Percentiles rank a stretch among this genome's conserved stretches.
phyloP scores from a whole-genome alignment of 1,140 invertebrate species.

The Euwallacea similis region DNA sequence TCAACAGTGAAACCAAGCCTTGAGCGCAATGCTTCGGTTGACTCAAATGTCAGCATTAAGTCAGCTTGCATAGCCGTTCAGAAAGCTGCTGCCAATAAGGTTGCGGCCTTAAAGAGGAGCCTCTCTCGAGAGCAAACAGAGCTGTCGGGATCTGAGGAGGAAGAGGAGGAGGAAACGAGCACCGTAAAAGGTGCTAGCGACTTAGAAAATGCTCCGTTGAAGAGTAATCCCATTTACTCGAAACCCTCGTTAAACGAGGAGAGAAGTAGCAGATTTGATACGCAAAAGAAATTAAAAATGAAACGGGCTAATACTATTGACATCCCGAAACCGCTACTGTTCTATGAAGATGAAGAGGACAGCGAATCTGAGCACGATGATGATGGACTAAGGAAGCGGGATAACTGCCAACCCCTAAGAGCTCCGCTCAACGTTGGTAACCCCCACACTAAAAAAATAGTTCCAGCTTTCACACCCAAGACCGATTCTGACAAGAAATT shows the following conservation, averaged over 20 bases:
- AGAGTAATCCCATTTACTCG: conserved; percentile 38
- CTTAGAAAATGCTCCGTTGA: conserved; percentile 35
- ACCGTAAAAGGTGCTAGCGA: conserved; percentile 35
- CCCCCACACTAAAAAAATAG: conserved; percentile 51
- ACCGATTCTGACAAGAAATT: conserved; percentile 85
- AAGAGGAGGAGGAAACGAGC: conserved; percentile 34
- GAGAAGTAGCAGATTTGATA: conserved; percentile 60
- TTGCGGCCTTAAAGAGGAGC: conserved; percentile 16
- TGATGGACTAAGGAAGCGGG: conserved; percentile 47
- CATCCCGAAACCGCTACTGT: conserved; percentile 71
- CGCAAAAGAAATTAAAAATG: conserved; percentile 72
- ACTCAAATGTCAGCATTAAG: conserved; percentile 36
- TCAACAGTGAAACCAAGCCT: conserved; percentile 3
- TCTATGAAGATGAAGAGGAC: conserved; percentile 57
- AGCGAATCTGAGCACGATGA: conserved; percentile 52
- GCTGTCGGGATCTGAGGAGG: conserved; percentile 15
- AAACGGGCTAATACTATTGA: conserved; percentile 87
- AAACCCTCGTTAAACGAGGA: conserved; percentile 33
- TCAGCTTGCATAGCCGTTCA: conserved; percentile 39
- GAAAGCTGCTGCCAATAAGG: conserved; percentile 39
- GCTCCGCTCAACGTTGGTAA: conserved; percentile 63
- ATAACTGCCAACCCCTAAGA: conserved; percentile 57
- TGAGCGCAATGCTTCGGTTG: conserved; percentile 27
- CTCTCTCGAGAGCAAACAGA: conserved; percentile 33
- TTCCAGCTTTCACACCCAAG: conserved; percentile 74